phyloP scores from a whole-genome alignment of 2,113 vertebrate species.

The Meles meles region DNA sequence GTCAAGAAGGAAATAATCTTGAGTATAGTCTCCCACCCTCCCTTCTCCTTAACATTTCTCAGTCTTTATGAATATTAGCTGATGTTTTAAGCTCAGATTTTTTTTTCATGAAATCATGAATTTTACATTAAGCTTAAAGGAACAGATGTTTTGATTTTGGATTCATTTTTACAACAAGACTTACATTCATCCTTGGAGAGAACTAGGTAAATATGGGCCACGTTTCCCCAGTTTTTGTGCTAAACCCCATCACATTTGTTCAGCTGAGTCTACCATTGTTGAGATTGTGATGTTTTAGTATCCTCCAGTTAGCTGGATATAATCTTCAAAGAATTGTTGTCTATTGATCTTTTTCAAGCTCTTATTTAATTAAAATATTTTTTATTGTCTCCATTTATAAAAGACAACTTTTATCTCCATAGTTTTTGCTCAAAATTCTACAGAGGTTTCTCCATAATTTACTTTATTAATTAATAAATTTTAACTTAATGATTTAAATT shows the following conservation, averaged over 20 bases:
- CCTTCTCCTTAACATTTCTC: background rate
- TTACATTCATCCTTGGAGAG: conserved; percentile 42
- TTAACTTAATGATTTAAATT: no score
- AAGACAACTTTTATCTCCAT: background rate
- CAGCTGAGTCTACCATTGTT: background rate
- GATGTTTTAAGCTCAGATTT: conserved; percentile 6
- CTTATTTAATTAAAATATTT: background rate
- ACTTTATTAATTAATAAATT: background rate
- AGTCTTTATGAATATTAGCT: conserved; percentile 51
- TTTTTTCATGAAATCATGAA: conserved; percentile 41
- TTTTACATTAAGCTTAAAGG: conserved; percentile 61
- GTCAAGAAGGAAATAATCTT: background rate
- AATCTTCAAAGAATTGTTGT: background rate
- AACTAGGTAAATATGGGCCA: background rate
- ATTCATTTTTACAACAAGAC: conserved; percentile 32
- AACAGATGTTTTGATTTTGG: conserved; percentile 63
- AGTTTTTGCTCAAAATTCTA: background rate
- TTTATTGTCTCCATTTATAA: background rate
- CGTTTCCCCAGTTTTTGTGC: background rate
- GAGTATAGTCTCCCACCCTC: background rate
- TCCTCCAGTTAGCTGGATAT: background rate
- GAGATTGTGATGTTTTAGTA: background rate
- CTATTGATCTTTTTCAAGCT: background rate
- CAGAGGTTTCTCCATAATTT: background rate
- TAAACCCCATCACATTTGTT: background rate